Evolutionary conservation across 2,113 vertebrate species (phyloP), one percentile per base, ranked within the genome.

Genomic region (Corvus hawaiiensis): DNA sequence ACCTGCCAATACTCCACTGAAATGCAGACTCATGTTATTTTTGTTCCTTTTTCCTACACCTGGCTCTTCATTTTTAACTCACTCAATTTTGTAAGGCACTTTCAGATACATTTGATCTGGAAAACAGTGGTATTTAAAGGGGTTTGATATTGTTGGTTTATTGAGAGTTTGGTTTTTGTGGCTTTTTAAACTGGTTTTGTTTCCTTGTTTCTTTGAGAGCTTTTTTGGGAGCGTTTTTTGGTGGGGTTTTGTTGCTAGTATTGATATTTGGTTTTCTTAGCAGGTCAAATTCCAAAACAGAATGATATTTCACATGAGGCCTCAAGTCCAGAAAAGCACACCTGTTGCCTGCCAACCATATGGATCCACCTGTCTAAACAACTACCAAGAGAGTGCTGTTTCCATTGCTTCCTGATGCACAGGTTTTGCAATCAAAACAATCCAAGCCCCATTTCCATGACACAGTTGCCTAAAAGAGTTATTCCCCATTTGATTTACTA

Each of bases 321-420:
- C 14, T 62, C 28, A 49, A 83, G 17, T 27, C 49, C 56, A 74
- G 13, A 33, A 46, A 33, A 78, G 9, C 14, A 54, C 13, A 89
- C 43, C 10, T 44, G 10, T 17, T 84, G 8, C 13, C 55, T 84
- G 13, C 4, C 51, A 49, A 37, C 41, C 10, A 18, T 3, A 4
- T 3, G 3, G 35, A 54, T 28, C 18, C 20, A 67, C 6, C 8
- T 44, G 3, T 9, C 23, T 64, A 22, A 89, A 35, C 3, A 33
- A 9, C 5, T 14, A 44, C 3, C 28, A 37, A 39, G 3, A 37
- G 1, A 21, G 1, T 4, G 3, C 5, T 27, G 4, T n/a, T 76
- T 66, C 41, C 46, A 23, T 7, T 33, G 3, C 23, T 84, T 69
- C n/a, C 7, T 41, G 32, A 56, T 8, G 15, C 26, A 46, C 13